These are phyloP conservation scores for Pipistrellus nathusii DNA, from an alignment of 2,797 vertebrate genomes.

Conservation along the genomic window DNA sequence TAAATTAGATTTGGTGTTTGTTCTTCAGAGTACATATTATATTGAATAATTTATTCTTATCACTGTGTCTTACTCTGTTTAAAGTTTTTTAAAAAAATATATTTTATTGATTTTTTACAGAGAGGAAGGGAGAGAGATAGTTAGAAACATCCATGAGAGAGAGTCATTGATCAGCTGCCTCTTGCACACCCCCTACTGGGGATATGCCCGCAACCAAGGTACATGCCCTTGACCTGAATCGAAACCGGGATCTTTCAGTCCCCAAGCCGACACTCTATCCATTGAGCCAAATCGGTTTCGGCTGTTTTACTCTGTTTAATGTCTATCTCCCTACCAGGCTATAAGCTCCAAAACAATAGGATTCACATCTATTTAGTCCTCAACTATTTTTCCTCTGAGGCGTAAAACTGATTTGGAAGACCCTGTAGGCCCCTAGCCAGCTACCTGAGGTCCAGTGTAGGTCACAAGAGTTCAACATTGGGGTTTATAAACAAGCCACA, in stretches of 20 bases:
- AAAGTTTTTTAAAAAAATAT: neutral
- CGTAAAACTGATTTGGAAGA: neutral
- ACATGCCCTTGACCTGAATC: too few species aligned
- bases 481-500: neutral
- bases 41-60: neutral
- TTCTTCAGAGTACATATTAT: neutral
- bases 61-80: neutral
- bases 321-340: neutral
- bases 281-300: too few species aligned
- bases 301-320: neutral
- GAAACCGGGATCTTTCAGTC: too few species aligned
- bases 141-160: too few species aligned
- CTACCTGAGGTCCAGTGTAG: neutral
- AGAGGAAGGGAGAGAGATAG: too few species aligned
- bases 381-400: neutral
- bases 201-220: too few species aligned
- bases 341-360: neutral
- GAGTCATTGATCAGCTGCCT: too few species aligned
- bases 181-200: too few species aligned
- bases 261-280: too few species aligned
- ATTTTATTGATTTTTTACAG: too few species aligned
- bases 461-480: neutral
- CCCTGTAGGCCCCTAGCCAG: neutral
- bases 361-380: neutral
- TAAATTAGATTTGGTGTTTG: slow-evolving; percentile 11